These are phyloP conservation scores for Drusus annulatus DNA, from an alignment of 1,140 invertebrate genomes.

Conservation along the genomic window DNA sequence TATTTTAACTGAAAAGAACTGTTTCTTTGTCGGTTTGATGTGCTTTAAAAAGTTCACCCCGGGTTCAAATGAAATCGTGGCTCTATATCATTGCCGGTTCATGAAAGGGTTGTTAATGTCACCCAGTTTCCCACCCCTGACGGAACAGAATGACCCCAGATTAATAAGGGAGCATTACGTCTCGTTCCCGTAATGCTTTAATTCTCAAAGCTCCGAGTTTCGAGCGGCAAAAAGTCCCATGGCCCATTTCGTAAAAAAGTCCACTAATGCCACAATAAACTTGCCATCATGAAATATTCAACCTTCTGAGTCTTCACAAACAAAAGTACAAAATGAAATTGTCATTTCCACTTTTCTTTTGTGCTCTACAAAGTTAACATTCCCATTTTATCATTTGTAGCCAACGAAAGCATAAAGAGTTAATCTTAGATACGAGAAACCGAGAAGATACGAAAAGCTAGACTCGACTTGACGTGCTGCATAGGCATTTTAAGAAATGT, in stretches of 20 bases:
- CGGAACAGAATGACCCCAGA: slow-evolving; percentile 37
- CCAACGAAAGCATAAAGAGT: slow-evolving; percentile 42
- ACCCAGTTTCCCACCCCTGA: slow-evolving; percentile 35
- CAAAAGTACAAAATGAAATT: slow-evolving; percentile 49
- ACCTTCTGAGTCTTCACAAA: slow-evolving; percentile 43
- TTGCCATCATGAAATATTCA: slow-evolving; percentile 46
- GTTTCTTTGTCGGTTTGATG: slow-evolving; percentile 23
- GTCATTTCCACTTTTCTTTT: slow-evolving; percentile 49
- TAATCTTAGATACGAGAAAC: background rate
- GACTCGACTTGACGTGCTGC: too few species aligned
- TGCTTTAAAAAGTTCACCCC: slow-evolving; percentile 9
- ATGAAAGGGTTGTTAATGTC: slow-evolving; percentile 42
- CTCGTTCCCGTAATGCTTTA: slow-evolving; percentile 45
- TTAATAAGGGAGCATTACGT: slow-evolving; percentile 47
- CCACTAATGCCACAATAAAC: slow-evolving; percentile 49
- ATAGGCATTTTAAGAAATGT: too few species aligned
- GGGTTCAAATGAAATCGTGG: slow-evolving; percentile 27
- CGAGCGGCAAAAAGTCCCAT: slow-evolving; percentile 32
- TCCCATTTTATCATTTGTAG: slow-evolving; percentile 44
- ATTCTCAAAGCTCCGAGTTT: slow-evolving; percentile 36
- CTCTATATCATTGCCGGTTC: slow-evolving; percentile 35
- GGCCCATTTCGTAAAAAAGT: slow-evolving; percentile 43
- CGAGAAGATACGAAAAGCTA: too few species aligned
- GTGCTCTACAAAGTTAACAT: slow-evolving; percentile 40
- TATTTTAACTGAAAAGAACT: background rate